A percentile compares a stretch with the other conserved stretches of the same genome.
These are phyloP conservation scores for Eristalis pertinax DNA, from an alignment of 2,888 invertebrate species.

Conservation along the genomic window DNA sequence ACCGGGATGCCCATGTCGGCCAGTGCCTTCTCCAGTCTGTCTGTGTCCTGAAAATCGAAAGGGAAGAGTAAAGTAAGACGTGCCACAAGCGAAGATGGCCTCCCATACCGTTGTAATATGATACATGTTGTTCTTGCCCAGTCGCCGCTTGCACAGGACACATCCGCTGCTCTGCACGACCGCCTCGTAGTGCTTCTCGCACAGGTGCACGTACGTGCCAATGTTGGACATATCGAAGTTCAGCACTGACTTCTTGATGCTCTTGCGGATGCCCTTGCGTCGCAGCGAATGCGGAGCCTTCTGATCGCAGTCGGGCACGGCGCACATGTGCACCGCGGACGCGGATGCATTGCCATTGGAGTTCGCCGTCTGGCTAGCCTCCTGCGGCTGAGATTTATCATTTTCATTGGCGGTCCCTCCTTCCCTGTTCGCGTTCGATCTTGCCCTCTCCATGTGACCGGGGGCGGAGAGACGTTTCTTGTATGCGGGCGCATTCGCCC, in stretches of 20 bases:
- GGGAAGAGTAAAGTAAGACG: constrained; percentile 3
- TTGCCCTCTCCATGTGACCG: constrained; percentile 75
- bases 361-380: constrained; percentile 6
- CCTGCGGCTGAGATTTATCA: constrained; percentile 73
- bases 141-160: constrained; percentile 88
- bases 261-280: constrained; percentile 88
- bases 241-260: constrained; percentile 85
- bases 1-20: constrained; percentile 86
- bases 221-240: constrained; percentile 86
- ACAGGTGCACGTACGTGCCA: constrained; percentile 84
- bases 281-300: constrained; percentile 86
- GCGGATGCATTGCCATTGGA: constrained; percentile 23
- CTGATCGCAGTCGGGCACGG: constrained; percentile 85
- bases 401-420: constrained; percentile 14
- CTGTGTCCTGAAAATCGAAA: constrained; percentile 82
- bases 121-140: constrained; percentile 90
- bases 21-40: constrained; percentile 84
- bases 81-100: neutral
- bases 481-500: constrained; percentile 88
- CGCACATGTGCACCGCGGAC: constrained; percentile 81
- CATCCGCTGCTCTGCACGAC: constrained; percentile 89
- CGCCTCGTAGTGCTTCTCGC: constrained; percentile 86
- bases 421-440: constrained; percentile 6
- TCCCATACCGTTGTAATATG: constrained; percentile 84
- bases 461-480: constrained; percentile 83